Base-by-base conservation (phyloP, 2,888 invertebrate genomes). In the Tenthredo distinguenda region DNA sequence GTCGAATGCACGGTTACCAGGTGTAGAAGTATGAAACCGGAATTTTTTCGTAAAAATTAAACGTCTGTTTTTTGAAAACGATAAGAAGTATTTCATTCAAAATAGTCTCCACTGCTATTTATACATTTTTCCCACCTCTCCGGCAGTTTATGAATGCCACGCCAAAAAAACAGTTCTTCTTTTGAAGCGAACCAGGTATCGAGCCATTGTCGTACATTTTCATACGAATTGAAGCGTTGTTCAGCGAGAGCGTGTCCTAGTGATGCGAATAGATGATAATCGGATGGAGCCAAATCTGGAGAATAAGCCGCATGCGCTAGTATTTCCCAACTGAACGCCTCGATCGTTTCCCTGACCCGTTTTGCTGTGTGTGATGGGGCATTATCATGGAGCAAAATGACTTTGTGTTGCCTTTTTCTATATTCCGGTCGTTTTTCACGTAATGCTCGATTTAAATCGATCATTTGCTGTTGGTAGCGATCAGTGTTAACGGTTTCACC, bases 201-300 rank as follows among this genome's bases (percentile, higher is more conserved):
- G 50, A 86, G 26, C 74, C 84, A 86, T 86, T 86, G 47, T 86
- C 77, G 72, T 58, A 86, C 74, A 84, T 86, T 65, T 72, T 84
- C 84, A 47, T 84, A 84, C 72, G 84, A 84, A 72, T 81, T 72
- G 71, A 88, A 88, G 83, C 85, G 86, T 84, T 86, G 86, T 43
- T 86, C 86, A 76, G 86, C 86, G 15, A 88, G 85, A 85, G 85
- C 87, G 84, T 88, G 84, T 26, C 82, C 86, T 74, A 87, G 85
- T 72, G 85, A 87, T 87, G 86, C 84, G 79, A 87, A 87, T 72
- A 87, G 82, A 68, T 87, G 85, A 72, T 87, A 88, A 85, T 88
- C 86, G 85, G 85, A 86, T 12, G 88, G 87, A 85, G 86, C 87
- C 85, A 88, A 87, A 85, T 88, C 87, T 82, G 87, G 85, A 83